Evolutionary conservation across 2,797 vertebrate genomes (phyloP).

Genomic region (Amniataba percoides): DNA sequence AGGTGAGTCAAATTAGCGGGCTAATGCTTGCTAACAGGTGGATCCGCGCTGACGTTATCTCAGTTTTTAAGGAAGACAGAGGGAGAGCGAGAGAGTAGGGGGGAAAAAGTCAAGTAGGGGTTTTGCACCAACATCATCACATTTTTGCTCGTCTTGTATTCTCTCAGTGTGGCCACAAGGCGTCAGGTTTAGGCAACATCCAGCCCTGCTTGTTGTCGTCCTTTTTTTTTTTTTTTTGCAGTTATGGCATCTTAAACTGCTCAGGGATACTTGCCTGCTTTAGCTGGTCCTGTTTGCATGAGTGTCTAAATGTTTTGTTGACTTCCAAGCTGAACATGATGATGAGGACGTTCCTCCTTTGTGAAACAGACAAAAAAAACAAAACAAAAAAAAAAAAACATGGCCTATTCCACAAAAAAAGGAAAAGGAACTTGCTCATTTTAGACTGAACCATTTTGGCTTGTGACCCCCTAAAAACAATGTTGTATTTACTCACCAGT

Average conservation of each 20-base stretch:
- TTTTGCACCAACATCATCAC: background rate
- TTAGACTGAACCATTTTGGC: background rate
- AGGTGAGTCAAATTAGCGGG: constrained; percentile 46
- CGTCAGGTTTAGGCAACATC: constrained; percentile 23
- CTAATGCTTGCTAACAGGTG: background rate
- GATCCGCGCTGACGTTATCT: background rate
- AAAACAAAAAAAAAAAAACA: no score
- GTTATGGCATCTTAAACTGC: background rate
- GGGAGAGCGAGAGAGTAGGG: no score
- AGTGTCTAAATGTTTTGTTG: background rate
- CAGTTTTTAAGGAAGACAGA: background rate
- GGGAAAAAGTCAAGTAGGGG: background rate
- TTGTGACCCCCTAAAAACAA: background rate
- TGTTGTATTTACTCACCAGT: background rate
- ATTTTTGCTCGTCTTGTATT: background rate
- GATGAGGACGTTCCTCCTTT: background rate
- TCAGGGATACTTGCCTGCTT: background rate
- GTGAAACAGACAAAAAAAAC: no score
- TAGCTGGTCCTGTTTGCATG: background rate
- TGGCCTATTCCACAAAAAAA: background rate
- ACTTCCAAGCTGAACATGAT: background rate
- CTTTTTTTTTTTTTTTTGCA: background rate
- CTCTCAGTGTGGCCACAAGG: constrained; percentile 24
- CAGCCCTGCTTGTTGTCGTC: background rate
- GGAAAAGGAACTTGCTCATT: background rate